Evolutionary conservation across 2,797 vertebrate species (phyloP), one percentile per base, ranked within the genome.

Genomic region (Crenichthys baileyi): DNA sequence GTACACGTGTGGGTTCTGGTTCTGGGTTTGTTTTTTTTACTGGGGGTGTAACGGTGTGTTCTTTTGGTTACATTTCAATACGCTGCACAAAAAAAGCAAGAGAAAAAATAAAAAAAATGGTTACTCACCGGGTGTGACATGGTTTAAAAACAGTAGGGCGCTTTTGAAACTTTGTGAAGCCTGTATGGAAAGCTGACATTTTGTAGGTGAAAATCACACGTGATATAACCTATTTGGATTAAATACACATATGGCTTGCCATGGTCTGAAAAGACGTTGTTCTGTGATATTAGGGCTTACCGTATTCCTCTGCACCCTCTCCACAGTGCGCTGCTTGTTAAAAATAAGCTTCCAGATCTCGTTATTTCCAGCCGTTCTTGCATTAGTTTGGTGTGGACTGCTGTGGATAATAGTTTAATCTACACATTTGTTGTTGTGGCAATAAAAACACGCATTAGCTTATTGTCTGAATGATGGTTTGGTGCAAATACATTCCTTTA

Each of bases 11-110:
- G 24, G 46, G 36, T 31, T 63, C 0, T 29, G 41, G 48, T 18
- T 11, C n/a, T 18, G 0, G 13, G 11, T 70, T 84, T 84, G n/a
- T 53, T 77, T 75, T 53, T 22, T 56, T 78, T 2, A 26, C 13
- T 9, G 6, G 61, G 18, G 31, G 20, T 11, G 18, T 22, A 39
- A 39, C 61, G 7, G 60, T 77, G 72, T 16, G 16, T 44, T n/a
- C n/a, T 39, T 72, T 7, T 5, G 36, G 24, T 44, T 26, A 26
- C 12, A 48, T 29, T 70, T n/a, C 36, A 18, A 29, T 5, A 18
- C 1, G 18, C 5, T 24, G 55, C 29, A 7, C 16, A 36, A 36
- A 6, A 16, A 20, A 36, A 36, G 31, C n/a, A n/a, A n/a, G n/a
- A n/a, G n/a, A n/a, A 31, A 2, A 44, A 44, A 9, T 44, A 44